Evolutionary conservation across 1,140 invertebrate species (phyloP), one percentile per base, ranked within the genome.

Genomic region (Sycobia sp.): DNA sequence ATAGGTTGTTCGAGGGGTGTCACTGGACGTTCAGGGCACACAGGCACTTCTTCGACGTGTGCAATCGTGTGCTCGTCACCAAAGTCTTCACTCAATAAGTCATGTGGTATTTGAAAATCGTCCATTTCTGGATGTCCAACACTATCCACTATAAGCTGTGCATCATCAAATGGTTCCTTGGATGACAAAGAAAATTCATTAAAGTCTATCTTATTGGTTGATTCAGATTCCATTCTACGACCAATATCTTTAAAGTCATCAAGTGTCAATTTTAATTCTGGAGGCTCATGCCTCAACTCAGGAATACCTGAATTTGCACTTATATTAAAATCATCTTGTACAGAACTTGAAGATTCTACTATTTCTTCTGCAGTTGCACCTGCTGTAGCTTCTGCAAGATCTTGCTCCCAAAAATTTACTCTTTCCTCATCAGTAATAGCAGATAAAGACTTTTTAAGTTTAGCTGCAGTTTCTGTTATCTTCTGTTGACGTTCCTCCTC

Each of bases 401-500:
- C 72, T 14, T 77, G 67, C 5, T 70, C 72, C 73, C 71, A 76
- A 53, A 74, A 71, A 18, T 75, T 69, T 7, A 67, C 69, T 23
- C 67, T 67, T 1, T 77, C 72, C 22, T 74, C 69, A 0, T 70
- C 70, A 0, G 67, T 74, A 7, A 78, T 71, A 14, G 49, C 56
- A 0, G 70, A 78, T 11, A 78, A 57, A 18, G 75, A 78, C 5
- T 73, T 71, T 43, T 81, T 81, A 2, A 82, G 64, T 43, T 74
- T 76, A 36, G 79, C 76, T 3, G 75, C 80, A 5, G 78, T 74
- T 32, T 81, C 71, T 4, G 70, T 73, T 60, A 82, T 79, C 25
- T 76, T 81, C 29, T 73, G 68, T 25, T 73, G 69, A 2, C 79
- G 72, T 58, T 82, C 81, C 29, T 81, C 80, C 29, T 82, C 77